These are phyloP conservation scores for Acipenser transmontanus DNA, from an alignment of 2,797 vertebrate genomes.

Conservation along the genomic window DNA sequence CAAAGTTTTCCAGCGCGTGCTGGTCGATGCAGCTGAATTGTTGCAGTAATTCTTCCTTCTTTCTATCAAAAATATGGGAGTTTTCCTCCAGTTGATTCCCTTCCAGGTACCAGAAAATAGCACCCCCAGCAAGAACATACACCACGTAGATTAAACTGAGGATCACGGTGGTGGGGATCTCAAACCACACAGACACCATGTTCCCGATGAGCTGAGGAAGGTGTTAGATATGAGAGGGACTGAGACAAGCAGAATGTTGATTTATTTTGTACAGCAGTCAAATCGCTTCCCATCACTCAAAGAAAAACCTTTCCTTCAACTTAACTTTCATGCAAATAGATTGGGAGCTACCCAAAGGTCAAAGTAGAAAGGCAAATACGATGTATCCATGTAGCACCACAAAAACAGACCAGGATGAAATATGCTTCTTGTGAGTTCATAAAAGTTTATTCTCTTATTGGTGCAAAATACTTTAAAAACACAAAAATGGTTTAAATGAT, in stretches of 20 bases:
- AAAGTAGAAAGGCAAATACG: too few relatives aligned
- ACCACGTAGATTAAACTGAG: slow-evolving; percentile 47
- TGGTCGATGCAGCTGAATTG: slow-evolving; percentile 52
- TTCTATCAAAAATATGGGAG: slow-evolving; percentile 23
- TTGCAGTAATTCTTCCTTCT: slow-evolving; percentile 34
- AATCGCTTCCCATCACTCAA: background rate
- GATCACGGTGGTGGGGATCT: slow-evolving; percentile 48
- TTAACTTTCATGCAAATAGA: background rate
- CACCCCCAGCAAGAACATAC: slow-evolving; percentile 60
- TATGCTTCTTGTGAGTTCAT: too few relatives aligned
- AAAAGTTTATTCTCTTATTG: too few relatives aligned
- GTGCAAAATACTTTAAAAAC: too few relatives aligned
- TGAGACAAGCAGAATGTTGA: background rate
- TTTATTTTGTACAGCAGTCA: background rate
- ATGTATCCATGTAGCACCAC: too few relatives aligned
- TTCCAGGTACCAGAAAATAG: slow-evolving; percentile 63
- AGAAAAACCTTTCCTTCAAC: background rate
- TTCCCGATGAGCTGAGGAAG: background rate
- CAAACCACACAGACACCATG: background rate
- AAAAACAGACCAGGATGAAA: too few relatives aligned
- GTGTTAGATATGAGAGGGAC: background rate
- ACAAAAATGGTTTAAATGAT: too few relatives aligned
- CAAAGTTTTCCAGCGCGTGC: slow-evolving; percentile 40
- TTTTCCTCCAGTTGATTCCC: slow-evolving; percentile 40
- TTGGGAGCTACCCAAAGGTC: too few relatives aligned